These are phyloP conservation scores for Dunckerocampus dactyliophorus DNA, from an alignment of 2,113 vertebrate genomes.

Conservation along the genomic window DNA sequence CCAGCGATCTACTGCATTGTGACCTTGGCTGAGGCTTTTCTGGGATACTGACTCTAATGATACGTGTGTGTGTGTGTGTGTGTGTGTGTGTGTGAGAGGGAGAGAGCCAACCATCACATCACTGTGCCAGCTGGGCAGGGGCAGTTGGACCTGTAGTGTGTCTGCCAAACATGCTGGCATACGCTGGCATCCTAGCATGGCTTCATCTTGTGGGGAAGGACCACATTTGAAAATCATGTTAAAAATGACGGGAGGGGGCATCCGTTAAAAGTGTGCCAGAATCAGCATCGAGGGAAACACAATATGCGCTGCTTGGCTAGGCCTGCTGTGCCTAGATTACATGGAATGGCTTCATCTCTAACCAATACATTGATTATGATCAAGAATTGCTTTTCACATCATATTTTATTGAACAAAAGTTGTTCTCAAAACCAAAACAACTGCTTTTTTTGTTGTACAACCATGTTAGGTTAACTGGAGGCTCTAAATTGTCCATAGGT, in stretches of 20 bases:
- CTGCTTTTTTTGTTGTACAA: neutral
- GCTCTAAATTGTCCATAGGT: no score
- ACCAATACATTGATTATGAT: slow-evolving; percentile 37
- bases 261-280: neutral
- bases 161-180: no score
- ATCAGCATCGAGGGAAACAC: no score
- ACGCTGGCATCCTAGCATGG: no score
- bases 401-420: slow-evolving; percentile 15
- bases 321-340: slow-evolving; percentile 35
- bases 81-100: slow-evolving; percentile 6
- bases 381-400: slow-evolving; percentile 9
- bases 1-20: neutral
- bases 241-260: no score
- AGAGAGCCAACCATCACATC: slow-evolving; percentile 35
- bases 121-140: slow-evolving; percentile 45
- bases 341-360: slow-evolving; percentile 39
- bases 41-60: no score
- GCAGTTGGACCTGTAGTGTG: slow-evolving; percentile 35
- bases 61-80: slow-evolving; percentile 10
- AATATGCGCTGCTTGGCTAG: neutral
- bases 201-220: no score
- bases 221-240: no score
- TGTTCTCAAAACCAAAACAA: neutral
- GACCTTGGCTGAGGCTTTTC: neutral
- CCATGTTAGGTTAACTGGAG: no score